Percentiles rank a stretch among this genome's conserved stretches.
Conservation (phyloP, 2,113 vertebrate species). For the Atlantisia rogersi region DNA sequence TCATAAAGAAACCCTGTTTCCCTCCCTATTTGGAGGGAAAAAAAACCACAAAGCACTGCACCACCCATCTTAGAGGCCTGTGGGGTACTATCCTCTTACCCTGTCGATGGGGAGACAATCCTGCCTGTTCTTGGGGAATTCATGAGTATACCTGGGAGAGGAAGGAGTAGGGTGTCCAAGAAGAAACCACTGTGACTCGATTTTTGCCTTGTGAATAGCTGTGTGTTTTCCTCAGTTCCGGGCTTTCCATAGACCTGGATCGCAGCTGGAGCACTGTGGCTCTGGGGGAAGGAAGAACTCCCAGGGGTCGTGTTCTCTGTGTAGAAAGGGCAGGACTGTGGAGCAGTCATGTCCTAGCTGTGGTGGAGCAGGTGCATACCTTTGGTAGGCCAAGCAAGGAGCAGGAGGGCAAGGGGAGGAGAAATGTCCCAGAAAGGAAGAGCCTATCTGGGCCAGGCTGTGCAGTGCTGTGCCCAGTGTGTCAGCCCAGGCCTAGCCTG, state of each 20-base stretch:
- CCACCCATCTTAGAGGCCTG: neutral
- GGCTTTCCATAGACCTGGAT: neutral
- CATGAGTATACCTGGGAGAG: neutral
- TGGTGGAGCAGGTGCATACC: accelerated
- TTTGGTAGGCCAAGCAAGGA: neutral
- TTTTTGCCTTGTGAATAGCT: neutral
- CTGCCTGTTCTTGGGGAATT: neutral
- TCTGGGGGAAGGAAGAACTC: neutral
- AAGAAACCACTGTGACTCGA: neutral
- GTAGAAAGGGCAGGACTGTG: neutral
- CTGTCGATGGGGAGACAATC: neutral
- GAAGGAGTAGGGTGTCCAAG: neutral
- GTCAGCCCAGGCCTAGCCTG: neutral
- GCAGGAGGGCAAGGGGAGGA: neutral
- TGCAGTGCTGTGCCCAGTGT: neutral
- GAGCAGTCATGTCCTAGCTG: too few species aligned
- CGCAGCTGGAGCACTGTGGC: neutral
- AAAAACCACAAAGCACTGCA: neutral
- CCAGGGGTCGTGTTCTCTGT: accelerated
- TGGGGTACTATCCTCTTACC: neutral
- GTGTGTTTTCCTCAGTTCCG: neutral
- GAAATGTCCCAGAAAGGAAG: neutral
- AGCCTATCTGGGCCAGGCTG: neutral
- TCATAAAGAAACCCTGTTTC: neutral
- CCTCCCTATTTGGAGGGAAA: neutral